Conservation (phyloP, 2,888 invertebrate genomes). For the Auanema sp. region DNA sequence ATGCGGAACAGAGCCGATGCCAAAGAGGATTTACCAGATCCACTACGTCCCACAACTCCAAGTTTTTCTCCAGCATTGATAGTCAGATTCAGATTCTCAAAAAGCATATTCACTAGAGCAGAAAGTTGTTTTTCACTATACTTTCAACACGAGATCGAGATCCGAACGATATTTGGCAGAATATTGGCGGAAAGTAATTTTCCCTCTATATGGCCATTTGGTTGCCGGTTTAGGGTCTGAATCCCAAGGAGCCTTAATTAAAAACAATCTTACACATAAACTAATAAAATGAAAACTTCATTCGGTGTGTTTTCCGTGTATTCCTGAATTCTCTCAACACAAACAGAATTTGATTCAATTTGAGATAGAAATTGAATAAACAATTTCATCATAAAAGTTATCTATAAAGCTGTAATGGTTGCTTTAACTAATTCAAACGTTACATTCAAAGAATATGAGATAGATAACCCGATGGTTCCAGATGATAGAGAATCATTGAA, state of each 20-base stretch:
- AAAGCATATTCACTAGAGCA: too few species aligned
- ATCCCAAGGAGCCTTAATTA: slow-evolving; percentile 37
- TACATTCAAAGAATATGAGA: slow-evolving; percentile 67
- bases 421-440: not conserved
- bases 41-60: slow-evolving; percentile 66
- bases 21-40: slow-evolving; percentile 63
- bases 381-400: slow-evolving; percentile 94
- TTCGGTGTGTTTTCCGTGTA: slow-evolving; percentile 53
- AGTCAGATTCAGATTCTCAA: slow-evolving; percentile 69
- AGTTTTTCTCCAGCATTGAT: slow-evolving; percentile 71
- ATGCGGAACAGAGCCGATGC: slow-evolving; percentile 62
- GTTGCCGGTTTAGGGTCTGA: slow-evolving; percentile 20
- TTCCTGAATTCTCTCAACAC: slow-evolving; percentile 77
- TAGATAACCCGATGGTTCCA: slow-evolving; percentile 69
- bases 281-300: slow-evolving; percentile 22
- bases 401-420: slow-evolving; percentile 69
- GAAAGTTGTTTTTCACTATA: too few species aligned
- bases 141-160: slow-evolving; percentile 68
- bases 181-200: slow-evolving; percentile 36
- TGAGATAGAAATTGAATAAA: slow-evolving; percentile 93
- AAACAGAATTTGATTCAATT: slow-evolving; percentile 94
- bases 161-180: slow-evolving; percentile 75
- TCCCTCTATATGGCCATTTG: slow-evolving; percentile 42
- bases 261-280: not conserved
- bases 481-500: slow-evolving; percentile 50